Evolutionary conservation across 2,797 vertebrate species (phyloP).

Genomic region (Hydrophis major): DNA sequence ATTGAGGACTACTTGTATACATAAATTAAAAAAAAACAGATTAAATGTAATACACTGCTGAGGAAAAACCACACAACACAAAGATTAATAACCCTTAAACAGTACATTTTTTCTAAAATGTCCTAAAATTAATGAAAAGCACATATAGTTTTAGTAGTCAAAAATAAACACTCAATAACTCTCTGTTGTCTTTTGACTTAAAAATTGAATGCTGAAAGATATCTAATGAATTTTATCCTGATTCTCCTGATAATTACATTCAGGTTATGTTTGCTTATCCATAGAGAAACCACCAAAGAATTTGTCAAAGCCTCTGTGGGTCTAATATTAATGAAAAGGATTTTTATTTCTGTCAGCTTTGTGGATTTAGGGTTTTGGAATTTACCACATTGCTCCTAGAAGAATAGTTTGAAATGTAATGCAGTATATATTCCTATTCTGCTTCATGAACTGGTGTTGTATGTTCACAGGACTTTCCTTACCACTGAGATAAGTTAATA

Average conservation of each 20-base stretch:
- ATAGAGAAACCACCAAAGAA: neutral
- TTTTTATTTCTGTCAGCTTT: constrained; percentile 20
- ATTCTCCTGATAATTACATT: neutral
- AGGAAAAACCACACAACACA: neutral
- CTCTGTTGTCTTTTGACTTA: neutral
- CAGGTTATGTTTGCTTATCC: neutral
- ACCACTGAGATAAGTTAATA: neutral
- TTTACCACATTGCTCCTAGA: neutral
- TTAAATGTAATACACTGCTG: neutral
- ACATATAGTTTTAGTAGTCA: neutral
- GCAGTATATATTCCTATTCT: neutral
- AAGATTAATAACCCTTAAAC: neutral
- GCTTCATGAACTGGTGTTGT: too few relatives aligned
- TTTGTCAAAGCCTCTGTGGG: neutral
- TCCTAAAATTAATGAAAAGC: neutral
- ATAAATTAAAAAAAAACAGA: neutral
- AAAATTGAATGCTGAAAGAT: neutral
- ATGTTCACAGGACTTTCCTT: neutral
- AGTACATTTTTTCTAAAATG: neutral
- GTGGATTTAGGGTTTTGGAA: neutral
- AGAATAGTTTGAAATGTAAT: neutral
- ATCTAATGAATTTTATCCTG: neutral
- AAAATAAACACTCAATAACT: neutral
- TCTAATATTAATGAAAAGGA: neutral
- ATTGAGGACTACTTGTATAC: too few relatives aligned